These are phyloP conservation scores for Gymnobelideus leadbeateri DNA, from an alignment of 2,113 vertebrate genomes.

Conservation along the genomic window DNA sequence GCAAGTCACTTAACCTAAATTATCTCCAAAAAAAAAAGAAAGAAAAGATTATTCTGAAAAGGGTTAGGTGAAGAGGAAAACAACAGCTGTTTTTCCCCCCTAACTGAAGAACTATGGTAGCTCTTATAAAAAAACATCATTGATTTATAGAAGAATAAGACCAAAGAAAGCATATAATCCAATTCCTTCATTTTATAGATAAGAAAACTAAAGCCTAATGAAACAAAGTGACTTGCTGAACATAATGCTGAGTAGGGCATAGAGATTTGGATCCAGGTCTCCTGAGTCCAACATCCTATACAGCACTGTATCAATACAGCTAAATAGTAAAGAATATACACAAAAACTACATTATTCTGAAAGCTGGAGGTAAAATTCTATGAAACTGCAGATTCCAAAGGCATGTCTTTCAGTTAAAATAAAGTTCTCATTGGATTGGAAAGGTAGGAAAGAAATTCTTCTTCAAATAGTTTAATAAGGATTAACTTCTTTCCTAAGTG, in stretches of 20 bases:
- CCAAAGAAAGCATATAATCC: not conserved
- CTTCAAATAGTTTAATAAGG: slow-evolving; percentile 16
- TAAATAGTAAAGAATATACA: not conserved
- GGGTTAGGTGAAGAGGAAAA: not conserved
- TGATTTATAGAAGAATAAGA: not conserved
- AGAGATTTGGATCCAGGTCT: not conserved
- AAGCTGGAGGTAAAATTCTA: slow-evolving; percentile 14
- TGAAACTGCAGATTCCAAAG: not conserved
- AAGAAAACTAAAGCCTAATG: not conserved
- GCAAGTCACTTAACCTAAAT: not conserved
- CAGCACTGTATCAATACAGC: not conserved
- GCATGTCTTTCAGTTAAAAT: slow-evolving; percentile 44
- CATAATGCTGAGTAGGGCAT: not conserved
- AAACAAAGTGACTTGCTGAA: not conserved
- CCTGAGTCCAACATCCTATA: slow-evolving; percentile 18
- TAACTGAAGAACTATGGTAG: not conserved
- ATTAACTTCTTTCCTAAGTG: slow-evolving; percentile 30
- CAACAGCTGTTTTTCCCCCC: not conserved
- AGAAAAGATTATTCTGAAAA: not conserved
- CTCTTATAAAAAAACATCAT: not conserved
- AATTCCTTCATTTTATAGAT: not conserved
- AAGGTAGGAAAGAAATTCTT: slow-evolving; percentile 23
- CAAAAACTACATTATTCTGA: not conserved
- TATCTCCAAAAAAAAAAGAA: no score
- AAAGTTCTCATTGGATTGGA: slow-evolving; percentile 54